These are phyloP conservation scores for Diabrotica virgifera DNA, from an alignment of 1,140 invertebrate genomes.

Conservation along the genomic window DNA sequence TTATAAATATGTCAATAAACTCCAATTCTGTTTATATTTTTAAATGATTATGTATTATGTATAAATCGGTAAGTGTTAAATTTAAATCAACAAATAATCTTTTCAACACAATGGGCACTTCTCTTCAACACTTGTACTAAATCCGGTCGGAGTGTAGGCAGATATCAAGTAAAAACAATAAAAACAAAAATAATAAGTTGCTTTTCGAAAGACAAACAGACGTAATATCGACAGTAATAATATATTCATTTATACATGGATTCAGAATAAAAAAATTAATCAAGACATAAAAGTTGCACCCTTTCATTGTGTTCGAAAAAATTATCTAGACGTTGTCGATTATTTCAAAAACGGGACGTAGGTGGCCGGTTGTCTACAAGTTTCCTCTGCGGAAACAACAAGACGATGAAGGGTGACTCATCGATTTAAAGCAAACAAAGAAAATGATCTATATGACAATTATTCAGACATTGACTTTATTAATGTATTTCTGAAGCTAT, in stretches of 20 bases:
- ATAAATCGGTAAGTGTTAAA: too few species aligned
- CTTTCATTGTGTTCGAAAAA: constrained; percentile 9
- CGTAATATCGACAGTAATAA: not conserved
- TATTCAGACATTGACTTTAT: constrained; percentile 1
- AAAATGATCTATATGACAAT: not conserved
- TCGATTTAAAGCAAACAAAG: not conserved
- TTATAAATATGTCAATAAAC: too few species aligned
- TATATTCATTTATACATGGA: not conserved
- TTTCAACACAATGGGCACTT: too few species aligned
- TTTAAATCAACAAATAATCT: too few species aligned
- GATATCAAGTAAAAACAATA: too few species aligned
- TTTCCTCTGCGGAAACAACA: not conserved
- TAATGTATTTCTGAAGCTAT: too few species aligned
- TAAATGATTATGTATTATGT: too few species aligned
- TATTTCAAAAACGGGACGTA: constrained; percentile 1
- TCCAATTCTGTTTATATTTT: too few species aligned
- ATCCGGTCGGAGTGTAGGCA: too few species aligned
- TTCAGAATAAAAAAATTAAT: not conserved
- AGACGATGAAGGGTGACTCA: not conserved
- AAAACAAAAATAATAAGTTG: too few species aligned
- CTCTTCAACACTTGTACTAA: too few species aligned
- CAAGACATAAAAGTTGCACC: constrained; percentile 8
- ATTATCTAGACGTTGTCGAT: not conserved
- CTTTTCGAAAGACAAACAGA: too few species aligned
- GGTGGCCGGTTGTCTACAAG: not conserved